Evolutionary conservation across 2,113 vertebrate genomes (phyloP), one percentile per base, ranked within the genome.

Genomic region (Oreochromis tanganicae): DNA sequence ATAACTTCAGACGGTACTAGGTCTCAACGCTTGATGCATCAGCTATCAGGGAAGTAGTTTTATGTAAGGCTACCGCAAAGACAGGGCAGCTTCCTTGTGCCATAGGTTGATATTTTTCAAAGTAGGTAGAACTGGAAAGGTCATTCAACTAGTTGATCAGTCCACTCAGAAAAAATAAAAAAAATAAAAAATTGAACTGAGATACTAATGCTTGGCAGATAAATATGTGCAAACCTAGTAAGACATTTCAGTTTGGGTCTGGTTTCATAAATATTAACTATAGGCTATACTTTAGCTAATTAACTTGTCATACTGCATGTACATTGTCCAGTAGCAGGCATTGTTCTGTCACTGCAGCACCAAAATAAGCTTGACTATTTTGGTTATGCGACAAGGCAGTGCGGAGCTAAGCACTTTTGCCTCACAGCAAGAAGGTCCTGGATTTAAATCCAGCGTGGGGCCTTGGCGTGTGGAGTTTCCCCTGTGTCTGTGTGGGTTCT

Each of bases 11-110:
- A 14, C 6, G 7, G 21, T 38, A 66, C 83, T 21, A 84, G 4
- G 46, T 68, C 17, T 48, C 32, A 29, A 88, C 46, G n/a, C 78
- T 85, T 9, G 13, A 41, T 84, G 86, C 68, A 61, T 92, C 75
- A 24, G 36, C 57, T 54, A 46, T 29, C 14, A 54, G 29, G 13
- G 24, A 41, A 82, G 57, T 61, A 50, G 55, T 81, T 89, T 84
- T 12, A 21, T 54, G 3, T 63, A 17, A 36, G 27, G 43, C 9
- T 46, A 8, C 36, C 5, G 17, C 73, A 59, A 9, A 27, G 13
- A 57, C 10, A 19, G 32, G 9, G 7, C 2, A 29, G 12, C 43
- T 56, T 84, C 38, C 24, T 21, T 80, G 2, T 50, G 14, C 16
- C 43, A 34, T 11, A 27, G 7, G 21, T 80, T 27, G 10, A 14